These are phyloP conservation scores for Antheraea assamensis DNA, from an alignment of 2,888 invertebrate genomes.

Conservation along the genomic window DNA sequence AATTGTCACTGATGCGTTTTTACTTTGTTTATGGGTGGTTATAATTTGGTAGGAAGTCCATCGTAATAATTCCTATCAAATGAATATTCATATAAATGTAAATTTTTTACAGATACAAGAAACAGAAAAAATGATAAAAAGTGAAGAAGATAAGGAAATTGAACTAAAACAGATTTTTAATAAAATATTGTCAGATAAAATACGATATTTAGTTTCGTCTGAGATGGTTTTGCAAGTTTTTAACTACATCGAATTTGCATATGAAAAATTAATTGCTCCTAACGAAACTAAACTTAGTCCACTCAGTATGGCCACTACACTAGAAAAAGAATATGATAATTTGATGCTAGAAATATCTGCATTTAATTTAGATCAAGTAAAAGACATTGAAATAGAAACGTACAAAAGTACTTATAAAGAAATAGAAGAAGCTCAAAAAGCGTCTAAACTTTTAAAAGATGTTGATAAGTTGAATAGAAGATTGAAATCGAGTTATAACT, in stretches of 20 bases:
- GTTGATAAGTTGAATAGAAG: constrained; percentile 69
- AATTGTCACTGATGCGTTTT: background rate
- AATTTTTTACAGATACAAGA: constrained; percentile 55
- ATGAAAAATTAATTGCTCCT: constrained; percentile 82
- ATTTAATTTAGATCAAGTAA: constrained; percentile 62
- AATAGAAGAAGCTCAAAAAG: constrained; percentile 62
- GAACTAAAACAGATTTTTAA: constrained; percentile 68
- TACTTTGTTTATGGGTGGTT: background rate
- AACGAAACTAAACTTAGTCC: constrained; percentile 83
- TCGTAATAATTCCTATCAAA: too few species aligned
- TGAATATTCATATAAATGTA: too few species aligned
- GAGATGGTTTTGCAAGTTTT: constrained; percentile 82
- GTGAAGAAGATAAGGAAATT: constrained; percentile 57
- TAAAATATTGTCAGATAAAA: constrained; percentile 64
- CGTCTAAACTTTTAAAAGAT: constrained; percentile 64
- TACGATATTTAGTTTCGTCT: constrained; percentile 81
- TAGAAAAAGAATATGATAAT: constrained; percentile 79
- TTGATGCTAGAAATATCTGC: constrained; percentile 67
- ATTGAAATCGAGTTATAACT: constrained; percentile 66
- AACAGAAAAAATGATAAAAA: constrained; percentile 55
- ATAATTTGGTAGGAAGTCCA: background rate
- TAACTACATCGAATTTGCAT: constrained; percentile 85
- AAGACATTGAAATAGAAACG: constrained; percentile 65
- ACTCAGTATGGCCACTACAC: constrained; percentile 82
- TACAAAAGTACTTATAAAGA: constrained; percentile 60